Evolutionary conservation across 2,888 invertebrate species (phyloP).

Genomic region (Tenthredo amoena): DNA sequence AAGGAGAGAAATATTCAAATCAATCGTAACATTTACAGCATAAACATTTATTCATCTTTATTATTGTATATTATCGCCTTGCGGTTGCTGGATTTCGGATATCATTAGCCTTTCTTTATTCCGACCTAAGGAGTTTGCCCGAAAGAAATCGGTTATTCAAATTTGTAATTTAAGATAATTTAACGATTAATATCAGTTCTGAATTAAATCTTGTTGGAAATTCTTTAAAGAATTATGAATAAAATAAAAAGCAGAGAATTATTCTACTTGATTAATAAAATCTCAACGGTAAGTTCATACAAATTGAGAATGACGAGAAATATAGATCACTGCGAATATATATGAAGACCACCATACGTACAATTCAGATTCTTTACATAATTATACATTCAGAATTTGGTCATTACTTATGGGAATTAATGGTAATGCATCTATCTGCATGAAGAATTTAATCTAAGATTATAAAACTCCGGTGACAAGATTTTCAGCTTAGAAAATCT

Average conservation of each 20-base stretch:
- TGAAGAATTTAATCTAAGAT: neutral
- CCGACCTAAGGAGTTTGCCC: neutral
- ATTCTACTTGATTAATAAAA: neutral
- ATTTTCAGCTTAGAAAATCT: neutral
- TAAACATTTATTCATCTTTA: constrained; percentile 54
- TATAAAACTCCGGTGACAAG: neutral
- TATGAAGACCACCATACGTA: constrained; percentile 10
- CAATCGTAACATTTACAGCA: constrained; percentile 52
- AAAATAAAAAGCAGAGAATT: neutral
- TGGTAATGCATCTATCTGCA: constrained; percentile 22
- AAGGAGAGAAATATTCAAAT: constrained; percentile 47
- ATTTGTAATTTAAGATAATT: constrained; percentile 13
- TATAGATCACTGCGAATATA: neutral
- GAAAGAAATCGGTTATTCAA: constrained; percentile 1
- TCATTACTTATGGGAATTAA: constrained; percentile 23
- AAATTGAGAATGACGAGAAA: neutral
- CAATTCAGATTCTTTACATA: neutral
- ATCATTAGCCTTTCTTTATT: constrained; percentile 41
- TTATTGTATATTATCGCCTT: constrained; percentile 43
- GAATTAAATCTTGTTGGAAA: constrained; percentile 19
- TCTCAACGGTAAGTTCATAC: neutral
- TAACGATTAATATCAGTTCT: constrained; percentile 12
- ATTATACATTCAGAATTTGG: constrained; percentile 10
- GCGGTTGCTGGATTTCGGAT: constrained; percentile 53
- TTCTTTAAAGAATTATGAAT: neutral